Conservation (phyloP, 2,888 invertebrate genomes). For the Rhyacophila evoluta region DNA sequence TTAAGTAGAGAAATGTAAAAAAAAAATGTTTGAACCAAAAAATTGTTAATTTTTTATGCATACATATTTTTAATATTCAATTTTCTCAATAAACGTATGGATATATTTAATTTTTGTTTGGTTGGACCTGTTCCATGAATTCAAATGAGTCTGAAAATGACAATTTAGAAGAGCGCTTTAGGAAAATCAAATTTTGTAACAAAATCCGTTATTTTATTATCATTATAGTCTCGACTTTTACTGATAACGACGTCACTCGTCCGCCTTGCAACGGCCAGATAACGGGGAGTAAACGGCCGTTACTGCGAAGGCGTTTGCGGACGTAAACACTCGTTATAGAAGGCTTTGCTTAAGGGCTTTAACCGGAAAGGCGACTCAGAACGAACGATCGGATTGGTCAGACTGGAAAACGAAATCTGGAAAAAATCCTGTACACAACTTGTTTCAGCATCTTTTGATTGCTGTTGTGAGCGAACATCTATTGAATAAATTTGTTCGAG, state of each 20-base stretch:
- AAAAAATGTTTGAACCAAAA: too few relatives aligned
- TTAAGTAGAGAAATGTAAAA: too few relatives aligned
- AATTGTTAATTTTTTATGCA: too few relatives aligned
- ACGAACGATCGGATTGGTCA: not conserved
- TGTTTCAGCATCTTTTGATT: too few relatives aligned
- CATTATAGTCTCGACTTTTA: not conserved
- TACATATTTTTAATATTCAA: too few relatives aligned
- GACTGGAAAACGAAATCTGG: not conserved
- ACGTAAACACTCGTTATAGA: slow-evolving; percentile 40
- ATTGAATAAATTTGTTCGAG: too few relatives aligned
- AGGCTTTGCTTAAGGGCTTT: slow-evolving; percentile 31
- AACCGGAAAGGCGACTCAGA: not conserved
- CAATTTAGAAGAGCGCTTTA: too few relatives aligned
- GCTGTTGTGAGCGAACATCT: too few relatives aligned
- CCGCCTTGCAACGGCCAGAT: slow-evolving; percentile 35
- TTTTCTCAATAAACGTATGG: too few relatives aligned
- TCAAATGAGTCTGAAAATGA: too few relatives aligned
- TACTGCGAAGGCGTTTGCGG: slow-evolving; percentile 28
- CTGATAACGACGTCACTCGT: slow-evolving; percentile 15
- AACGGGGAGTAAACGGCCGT: slow-evolving; percentile 35
- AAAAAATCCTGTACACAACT: not conserved
- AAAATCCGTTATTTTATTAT: not conserved
- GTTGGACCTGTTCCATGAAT: too few relatives aligned
- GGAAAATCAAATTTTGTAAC: not conserved
- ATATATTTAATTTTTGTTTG: too few relatives aligned